phyloP scores from a whole-genome alignment of 2,113 vertebrate genomes.

The Oncorhynchus masou region DNA sequence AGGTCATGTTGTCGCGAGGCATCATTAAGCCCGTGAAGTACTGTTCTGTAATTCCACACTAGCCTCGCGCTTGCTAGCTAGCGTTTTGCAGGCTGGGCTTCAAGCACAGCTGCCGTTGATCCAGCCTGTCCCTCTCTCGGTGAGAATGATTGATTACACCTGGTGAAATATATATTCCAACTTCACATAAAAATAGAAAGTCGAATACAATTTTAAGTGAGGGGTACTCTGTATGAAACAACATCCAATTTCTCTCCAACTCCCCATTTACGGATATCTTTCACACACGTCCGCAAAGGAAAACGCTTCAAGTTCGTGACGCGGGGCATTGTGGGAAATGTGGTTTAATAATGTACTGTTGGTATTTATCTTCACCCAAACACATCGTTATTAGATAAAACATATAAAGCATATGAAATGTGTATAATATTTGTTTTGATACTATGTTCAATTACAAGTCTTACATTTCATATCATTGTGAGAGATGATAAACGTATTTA shows the following conservation, averaged over 20 bases:
- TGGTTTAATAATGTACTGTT: constrained; percentile 17
- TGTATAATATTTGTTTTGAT: neutral
- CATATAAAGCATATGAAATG: neutral
- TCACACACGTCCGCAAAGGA: constrained; percentile 63
- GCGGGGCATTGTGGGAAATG: constrained; percentile 48
- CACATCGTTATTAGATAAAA: neutral
- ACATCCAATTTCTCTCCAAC: constrained; percentile 19
- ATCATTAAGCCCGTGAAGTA: constrained; percentile 56
- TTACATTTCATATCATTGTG: neutral
- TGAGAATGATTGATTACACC: neutral
- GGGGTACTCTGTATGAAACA: neutral
- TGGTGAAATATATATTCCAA: neutral
- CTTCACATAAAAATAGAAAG: neutral
- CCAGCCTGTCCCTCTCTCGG: neutral
- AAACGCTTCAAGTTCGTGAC: constrained; percentile 1
- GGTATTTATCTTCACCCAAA: neutral
- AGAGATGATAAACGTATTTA: neutral
- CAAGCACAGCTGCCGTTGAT: neutral
- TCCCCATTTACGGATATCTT: constrained; percentile 69
- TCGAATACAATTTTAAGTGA: neutral
- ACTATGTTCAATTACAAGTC: neutral
- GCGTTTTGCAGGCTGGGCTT: constrained; percentile 27
- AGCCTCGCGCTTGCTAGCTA: neutral
- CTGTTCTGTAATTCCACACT: neutral
- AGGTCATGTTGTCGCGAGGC: constrained; percentile 83